These are phyloP conservation scores for Ataeniobius toweri DNA, from an alignment of 2,797 vertebrate species.

Conservation along the genomic window DNA sequence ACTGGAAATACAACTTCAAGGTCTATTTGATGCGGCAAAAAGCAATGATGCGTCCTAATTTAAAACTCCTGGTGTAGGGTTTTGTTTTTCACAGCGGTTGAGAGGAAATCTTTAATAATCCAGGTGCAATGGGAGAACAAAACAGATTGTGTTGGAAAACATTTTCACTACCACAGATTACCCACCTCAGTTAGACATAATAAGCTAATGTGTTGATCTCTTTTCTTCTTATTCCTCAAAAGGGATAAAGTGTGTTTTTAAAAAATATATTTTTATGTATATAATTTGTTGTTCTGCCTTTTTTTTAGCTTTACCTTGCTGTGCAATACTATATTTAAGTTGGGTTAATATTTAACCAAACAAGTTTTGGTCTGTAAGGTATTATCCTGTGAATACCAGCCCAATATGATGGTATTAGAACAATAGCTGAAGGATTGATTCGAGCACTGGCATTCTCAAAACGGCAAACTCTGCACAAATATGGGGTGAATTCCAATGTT, in stretches of 20 bases:
- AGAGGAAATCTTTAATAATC: conserved; percentile 47
- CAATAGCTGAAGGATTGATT: too few species aligned
- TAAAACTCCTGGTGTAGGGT: conserved; percentile 22
- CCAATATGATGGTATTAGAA: too few species aligned
- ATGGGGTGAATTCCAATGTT: too few species aligned
- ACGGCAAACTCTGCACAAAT: too few species aligned
- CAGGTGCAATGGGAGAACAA: conserved; percentile 18
- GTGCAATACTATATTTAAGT: too few species aligned
- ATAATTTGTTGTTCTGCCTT: not conserved
- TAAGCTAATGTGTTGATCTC: not conserved
- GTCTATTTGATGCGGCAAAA: conserved; percentile 64
- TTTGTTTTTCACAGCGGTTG: conserved; percentile 26
- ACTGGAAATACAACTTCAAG: conserved; percentile 72
- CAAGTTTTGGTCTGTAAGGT: too few species aligned
- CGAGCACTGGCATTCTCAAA: too few species aligned
- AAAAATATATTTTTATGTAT: not conserved
- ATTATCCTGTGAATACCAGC: too few species aligned
- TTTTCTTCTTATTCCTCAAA: not conserved
- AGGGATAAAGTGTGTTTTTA: not conserved
- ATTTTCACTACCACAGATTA: not conserved
- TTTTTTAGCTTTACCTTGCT: not conserved
- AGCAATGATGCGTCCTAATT: conserved; percentile 50
- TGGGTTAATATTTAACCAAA: too few species aligned
- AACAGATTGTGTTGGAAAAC: not conserved
- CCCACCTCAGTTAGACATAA: not conserved